Evolutionary conservation across 2,113 vertebrate species (phyloP), one percentile per base, ranked within the genome.

Genomic region (Gila orcuttii): DNA sequence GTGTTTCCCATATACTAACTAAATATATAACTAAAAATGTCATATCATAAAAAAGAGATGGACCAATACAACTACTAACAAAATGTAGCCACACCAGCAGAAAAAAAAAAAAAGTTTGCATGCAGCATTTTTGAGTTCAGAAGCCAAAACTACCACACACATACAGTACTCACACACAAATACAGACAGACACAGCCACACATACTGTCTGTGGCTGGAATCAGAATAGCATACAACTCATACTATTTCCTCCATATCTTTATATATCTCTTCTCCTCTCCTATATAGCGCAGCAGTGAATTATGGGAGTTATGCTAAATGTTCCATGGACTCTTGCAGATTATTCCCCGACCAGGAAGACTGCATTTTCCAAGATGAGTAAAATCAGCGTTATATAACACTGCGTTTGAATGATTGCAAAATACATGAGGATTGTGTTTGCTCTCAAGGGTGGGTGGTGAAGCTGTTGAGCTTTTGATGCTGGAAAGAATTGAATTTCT

Each of bases 401-500:
- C 77, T 42, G 57, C 19, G 8, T 79, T 62, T 62, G 62, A 79
- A 79, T 8, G 33, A 79, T 60, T 79, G 55, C 55, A 60, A 60
- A 79, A 79, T 42, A n/a, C 77, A 79, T 25, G 57, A 79, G 77
- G 77, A 79, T 79, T 79, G 57, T 42, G 77, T 39, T 57, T 62
- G 77, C 77, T 79, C 21, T 39, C 6, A 12, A 42, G 76, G 33
- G 21, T 39, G 76, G 55, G 77, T 79, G 77, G 55, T 60, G 33
- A 45, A 62, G 33, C 52, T 79, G 31, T 52, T 59, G 33, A 6
- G 76, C 57, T 79, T 59, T 39, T 39, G 55, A 59, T 17, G 28
- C 74, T 78, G 55, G 17, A 62, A 79, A 60, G 12, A 39, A 25
- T 15, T 23, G 31, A 1, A 78, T 33, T 57, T 23, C 31, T 78